A percentile compares a stretch with the other conserved stretches of the same genome.
Conservation (phyloP, 2,113 vertebrate genomes). For the Onychorhynchus coronatus region DNA sequence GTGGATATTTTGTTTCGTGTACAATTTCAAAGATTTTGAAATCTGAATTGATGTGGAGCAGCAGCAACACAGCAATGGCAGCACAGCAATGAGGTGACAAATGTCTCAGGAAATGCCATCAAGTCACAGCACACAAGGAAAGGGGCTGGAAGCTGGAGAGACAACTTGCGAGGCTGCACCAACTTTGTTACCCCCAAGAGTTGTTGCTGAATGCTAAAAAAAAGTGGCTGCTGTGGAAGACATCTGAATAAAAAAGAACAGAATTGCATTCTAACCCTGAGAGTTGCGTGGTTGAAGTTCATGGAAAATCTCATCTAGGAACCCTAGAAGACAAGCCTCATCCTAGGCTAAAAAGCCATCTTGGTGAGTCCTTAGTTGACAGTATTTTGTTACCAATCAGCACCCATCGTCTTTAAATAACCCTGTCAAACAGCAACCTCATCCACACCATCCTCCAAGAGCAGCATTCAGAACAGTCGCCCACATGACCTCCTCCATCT, state of each 20-base stretch:
- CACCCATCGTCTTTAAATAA: neutral
- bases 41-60: fast-evolving
- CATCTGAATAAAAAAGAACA: neutral
- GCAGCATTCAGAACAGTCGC: neutral
- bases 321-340: neutral
- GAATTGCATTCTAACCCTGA: neutral
- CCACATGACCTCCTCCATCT: neutral
- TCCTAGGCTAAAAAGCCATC: neutral
- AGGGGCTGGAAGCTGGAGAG: neutral
- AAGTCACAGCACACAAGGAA: neutral
- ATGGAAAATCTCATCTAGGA: neutral
- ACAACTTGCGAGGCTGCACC: neutral
- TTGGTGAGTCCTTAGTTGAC: neutral
- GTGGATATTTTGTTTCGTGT: fast-evolving
- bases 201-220: neutral
- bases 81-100: neutral
- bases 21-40: neutral
- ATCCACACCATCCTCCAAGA: neutral
- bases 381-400: neutral
- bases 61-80: neutral
- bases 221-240: neutral
- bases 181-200: neutral
- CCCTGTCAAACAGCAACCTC: neutral
- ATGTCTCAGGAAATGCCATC: neutral
- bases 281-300: fast-evolving